Conservation (phyloP, 1,140 invertebrate species). For the Trinorchestia longiramus region DNA sequence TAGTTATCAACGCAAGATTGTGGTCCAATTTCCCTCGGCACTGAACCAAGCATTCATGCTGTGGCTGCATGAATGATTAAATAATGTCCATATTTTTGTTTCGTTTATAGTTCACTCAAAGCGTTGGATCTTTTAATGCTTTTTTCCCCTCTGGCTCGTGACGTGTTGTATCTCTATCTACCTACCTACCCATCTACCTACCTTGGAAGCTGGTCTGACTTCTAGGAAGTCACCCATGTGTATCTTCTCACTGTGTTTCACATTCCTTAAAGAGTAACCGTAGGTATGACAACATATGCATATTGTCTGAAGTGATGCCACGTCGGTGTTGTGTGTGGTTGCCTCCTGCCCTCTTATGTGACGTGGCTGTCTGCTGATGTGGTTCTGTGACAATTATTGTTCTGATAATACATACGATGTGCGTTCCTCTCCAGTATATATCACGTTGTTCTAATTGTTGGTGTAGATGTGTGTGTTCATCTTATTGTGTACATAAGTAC, state of each 20-base stretch:
- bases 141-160: neutral
- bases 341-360: neutral
- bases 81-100: neutral
- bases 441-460: constrained; percentile 21
- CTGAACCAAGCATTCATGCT: neutral
- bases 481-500: constrained; percentile 42
- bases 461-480: constrained; percentile 28
- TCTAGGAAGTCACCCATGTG: neutral
- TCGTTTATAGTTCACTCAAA: neutral
- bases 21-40: neutral
- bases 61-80: neutral
- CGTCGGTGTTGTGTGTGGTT: neutral
- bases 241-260: neutral
- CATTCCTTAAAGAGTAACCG: neutral
- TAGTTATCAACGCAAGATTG: neutral
- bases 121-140: neutral
- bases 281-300: constrained; percentile 1
- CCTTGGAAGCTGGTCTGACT: neutral
- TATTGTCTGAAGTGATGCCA: neutral
- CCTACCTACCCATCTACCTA: neutral
- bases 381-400: neutral
- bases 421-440: constrained; percentile 27
- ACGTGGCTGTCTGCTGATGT: neutral
- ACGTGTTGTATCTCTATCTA: neutral
- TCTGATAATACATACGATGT: neutral